Conservation (phyloP, 2,888 invertebrate species). For the Holacanthella duospinosa region DNA sequence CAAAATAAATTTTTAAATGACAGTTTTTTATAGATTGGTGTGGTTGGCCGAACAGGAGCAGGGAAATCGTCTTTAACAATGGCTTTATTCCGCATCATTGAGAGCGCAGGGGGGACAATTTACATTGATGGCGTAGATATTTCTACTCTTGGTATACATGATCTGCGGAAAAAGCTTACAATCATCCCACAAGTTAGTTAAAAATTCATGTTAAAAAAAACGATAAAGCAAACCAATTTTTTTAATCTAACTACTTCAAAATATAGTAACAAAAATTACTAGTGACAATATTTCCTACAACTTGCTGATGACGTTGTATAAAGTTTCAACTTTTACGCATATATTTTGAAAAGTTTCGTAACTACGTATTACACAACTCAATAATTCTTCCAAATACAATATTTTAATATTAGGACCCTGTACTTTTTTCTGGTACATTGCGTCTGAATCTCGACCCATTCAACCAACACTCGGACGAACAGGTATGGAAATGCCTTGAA, state of each 20-base stretch:
- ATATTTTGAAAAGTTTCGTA: too few relatives aligned
- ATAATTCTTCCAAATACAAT: too few relatives aligned
- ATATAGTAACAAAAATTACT: too few relatives aligned
- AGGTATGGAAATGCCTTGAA: conserved; percentile 48
- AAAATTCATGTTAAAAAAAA: too few relatives aligned
- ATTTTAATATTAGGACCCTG: conserved; percentile 46
- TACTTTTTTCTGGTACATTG: conserved; percentile 49
- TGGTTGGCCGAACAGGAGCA: conserved; percentile 60
- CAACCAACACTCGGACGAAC: conserved; percentile 43
- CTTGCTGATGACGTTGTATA: too few relatives aligned
- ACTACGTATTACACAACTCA: too few relatives aligned
- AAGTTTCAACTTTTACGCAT: too few relatives aligned
- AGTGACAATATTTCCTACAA: too few relatives aligned
- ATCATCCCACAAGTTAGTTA: conserved; percentile 49
- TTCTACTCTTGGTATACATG: conserved; percentile 68
- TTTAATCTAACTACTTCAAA: too few relatives aligned
- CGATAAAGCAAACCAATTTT: too few relatives aligned
- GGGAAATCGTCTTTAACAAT: conserved; percentile 84
- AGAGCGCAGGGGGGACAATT: conserved; percentile 68
- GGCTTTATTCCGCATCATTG: conserved; percentile 78
- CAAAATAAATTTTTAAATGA: neutral
- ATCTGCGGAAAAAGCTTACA: conserved; percentile 68
- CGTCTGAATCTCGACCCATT: conserved; percentile 51
- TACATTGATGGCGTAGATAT: conserved; percentile 74
- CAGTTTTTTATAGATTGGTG: neutral